Evolutionary conservation across 2,797 vertebrate species (phyloP), one percentile per base, ranked within the genome.

Genomic region (Siniperca scherzeri): DNA sequence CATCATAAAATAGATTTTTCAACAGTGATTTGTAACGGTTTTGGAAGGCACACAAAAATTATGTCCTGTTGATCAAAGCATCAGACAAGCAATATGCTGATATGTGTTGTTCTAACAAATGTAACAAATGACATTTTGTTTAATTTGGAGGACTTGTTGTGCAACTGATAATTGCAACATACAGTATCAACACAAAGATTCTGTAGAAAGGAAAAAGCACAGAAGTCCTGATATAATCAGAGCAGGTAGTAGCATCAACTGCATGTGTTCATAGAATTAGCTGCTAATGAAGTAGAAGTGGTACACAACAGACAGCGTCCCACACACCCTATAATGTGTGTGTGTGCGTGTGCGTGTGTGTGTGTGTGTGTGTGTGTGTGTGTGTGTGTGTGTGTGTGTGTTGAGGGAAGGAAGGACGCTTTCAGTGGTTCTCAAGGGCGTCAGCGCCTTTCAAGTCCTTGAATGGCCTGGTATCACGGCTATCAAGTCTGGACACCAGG

Each of bases 401-500:
- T 33, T 6, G 52, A 50, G 61, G 21, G 67, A 71, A 61, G 77
- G 74, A 70, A 59, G 36, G 83, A 83, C 74, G 44, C 81, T 83
- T 74, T 42, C 69, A 55, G 70, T 48, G 46, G 65, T 72, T 91
- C 78, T 78, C 75, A 83, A 81, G 83, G 84, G 81, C 64, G 53
- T 87, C 85, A 87, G 86, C 50, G 74, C 82, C 91, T 95, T 95
- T 95, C 93, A 96, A 94, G 94, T 95, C 89, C 22, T 91, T 87
- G 90, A 95, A 95, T 94, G 91, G 93, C 93, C 94, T 94, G 89
- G 91, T 92, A 91, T 93, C 93, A 94, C 74, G 92, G 92, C 94
- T 95, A 92, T 96, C 83, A 91, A 85, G 93, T 92, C 94, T 95
- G 95, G 88, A 93, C 94, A 95, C 93, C 93, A 95, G 48, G 53